Percentiles rank a stretch among this genome's conserved stretches.
Conservation (phyloP, 1,140 invertebrate species). For the Eumaeus atala region DNA sequence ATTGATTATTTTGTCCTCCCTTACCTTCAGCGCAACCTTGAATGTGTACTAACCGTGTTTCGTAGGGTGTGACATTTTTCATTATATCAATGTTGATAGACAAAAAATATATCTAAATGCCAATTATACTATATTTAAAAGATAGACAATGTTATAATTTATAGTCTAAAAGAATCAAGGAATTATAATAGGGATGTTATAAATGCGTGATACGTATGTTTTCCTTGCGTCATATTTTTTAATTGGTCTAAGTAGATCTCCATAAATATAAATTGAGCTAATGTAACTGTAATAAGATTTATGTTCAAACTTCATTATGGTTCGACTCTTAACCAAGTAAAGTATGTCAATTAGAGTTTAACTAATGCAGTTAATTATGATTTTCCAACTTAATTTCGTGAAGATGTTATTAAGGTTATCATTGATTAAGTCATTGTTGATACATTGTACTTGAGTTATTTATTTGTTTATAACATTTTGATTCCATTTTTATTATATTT, state of each 20-base stretch:
- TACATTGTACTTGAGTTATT: too few relatives aligned
- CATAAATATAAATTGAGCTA: too few relatives aligned
- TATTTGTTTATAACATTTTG: too few relatives aligned
- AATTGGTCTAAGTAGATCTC: too few relatives aligned
- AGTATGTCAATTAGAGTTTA: conserved; percentile 7
- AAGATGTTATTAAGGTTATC: background rate
- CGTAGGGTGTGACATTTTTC: conserved; percentile 10
- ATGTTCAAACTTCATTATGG: background rate
- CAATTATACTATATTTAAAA: too few relatives aligned
- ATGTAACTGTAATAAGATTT: background rate
- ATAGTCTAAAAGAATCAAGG: background rate
- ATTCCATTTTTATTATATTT: too few relatives aligned
- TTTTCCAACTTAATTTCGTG: background rate
- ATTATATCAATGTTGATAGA: conserved; percentile 5
- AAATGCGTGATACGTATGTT: too few relatives aligned
- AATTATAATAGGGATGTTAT: too few relatives aligned
- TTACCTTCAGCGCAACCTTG: conserved; percentile 6
- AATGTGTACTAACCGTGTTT: conserved; percentile 17
- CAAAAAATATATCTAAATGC: too few relatives aligned
- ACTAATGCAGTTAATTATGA: conserved; percentile 11
- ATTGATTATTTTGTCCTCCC: conserved; percentile 14
- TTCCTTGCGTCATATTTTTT: too few relatives aligned
- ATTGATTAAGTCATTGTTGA: background rate
- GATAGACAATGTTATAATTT: conserved; percentile 12
- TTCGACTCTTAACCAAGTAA: conserved; percentile 6